Conservation (phyloP, 1,140 invertebrate genomes). For the Magallana ariakensis region DNA sequence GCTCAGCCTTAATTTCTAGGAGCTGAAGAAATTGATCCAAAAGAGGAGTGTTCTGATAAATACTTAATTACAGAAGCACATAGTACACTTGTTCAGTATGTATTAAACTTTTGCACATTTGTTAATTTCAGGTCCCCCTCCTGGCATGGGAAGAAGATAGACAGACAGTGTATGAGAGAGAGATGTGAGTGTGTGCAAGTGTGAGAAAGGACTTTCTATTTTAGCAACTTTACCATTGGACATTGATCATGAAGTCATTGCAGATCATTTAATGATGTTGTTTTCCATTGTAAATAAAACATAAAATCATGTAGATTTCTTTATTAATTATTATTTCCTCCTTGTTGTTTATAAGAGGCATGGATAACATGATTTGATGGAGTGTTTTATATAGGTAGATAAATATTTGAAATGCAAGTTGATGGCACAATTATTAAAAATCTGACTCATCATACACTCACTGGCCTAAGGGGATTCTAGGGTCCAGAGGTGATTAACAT, state of each 20-base stretch:
- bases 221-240: background rate
- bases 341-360: no score
- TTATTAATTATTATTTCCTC: no score
- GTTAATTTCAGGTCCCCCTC: conserved; percentile 43
- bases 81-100: background rate
- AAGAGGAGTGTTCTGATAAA: background rate
- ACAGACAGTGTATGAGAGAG: background rate
- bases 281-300: conserved; percentile 23
- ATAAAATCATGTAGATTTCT: background rate
- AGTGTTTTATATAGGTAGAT: no score
- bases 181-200: background rate
- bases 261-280: conserved; percentile 4
- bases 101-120: background rate
- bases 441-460: no score
- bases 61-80: background rate
- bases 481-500: no score
- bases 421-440: no score
- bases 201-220: conserved; percentile 18
- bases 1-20: background rate
- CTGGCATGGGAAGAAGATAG: conserved; percentile 49
- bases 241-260: conserved; percentile 26
- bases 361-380: no score
- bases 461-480: no score
- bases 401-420: no score
- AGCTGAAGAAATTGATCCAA: conserved; percentile 3